These are phyloP conservation scores for Agriotes lineatus DNA, from an alignment of 2,888 invertebrate genomes.

Conservation along the genomic window DNA sequence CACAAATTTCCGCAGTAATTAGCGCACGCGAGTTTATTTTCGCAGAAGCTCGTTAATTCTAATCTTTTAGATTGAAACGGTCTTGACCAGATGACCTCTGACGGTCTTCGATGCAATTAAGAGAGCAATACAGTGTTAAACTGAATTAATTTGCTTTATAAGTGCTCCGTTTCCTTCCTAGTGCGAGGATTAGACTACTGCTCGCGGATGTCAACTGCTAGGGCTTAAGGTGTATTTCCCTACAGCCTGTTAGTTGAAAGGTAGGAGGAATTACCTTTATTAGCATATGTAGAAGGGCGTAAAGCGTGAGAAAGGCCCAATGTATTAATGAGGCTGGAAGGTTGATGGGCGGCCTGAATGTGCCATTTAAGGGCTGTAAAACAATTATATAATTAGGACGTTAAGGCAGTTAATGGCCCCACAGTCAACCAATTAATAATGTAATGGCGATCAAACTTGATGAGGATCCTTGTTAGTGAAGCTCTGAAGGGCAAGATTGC, in stretches of 20 bases:
- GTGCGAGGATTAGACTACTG: not conserved
- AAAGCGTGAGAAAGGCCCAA: constrained; percentile 28
- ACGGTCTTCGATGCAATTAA: no score
- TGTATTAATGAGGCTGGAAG: constrained; percentile 32
- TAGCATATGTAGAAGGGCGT: constrained; percentile 37
- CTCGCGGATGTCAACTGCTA: constrained; percentile 11
- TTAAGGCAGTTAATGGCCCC: not conserved
- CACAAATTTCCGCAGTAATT: not conserved
- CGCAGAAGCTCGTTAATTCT: not conserved
- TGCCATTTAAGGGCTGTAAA: constrained; percentile 8
- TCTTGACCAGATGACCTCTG: not conserved
- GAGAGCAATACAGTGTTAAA: no score
- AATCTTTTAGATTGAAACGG: not conserved
- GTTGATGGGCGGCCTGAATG: constrained; percentile 28
- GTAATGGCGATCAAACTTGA: not conserved
- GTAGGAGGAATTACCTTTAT: constrained; percentile 32
- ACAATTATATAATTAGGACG: constrained; percentile 10
- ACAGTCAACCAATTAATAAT: not conserved
- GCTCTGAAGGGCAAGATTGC: no score
- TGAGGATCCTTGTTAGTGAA: no score
- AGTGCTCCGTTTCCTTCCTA: no score
- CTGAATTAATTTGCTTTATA: no score
- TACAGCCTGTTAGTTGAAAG: constrained; percentile 25
- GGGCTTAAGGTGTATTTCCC: constrained; percentile 1
- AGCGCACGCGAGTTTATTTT: not conserved